phyloP scores from a whole-genome alignment of 2,888 invertebrate species.

The Lordiphosa andalusiaca region DNA sequence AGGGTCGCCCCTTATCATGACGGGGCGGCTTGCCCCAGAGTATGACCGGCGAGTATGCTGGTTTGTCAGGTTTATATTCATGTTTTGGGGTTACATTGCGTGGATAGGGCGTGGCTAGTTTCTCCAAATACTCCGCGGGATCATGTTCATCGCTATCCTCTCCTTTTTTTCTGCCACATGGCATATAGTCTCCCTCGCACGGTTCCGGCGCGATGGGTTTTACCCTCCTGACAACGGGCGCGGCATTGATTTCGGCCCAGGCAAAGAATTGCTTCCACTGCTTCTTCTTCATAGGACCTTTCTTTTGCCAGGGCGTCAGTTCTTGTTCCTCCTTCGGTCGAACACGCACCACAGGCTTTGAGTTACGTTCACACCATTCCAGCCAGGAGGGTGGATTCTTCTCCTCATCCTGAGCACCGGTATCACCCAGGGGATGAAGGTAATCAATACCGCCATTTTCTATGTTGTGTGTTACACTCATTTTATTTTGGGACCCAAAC shows the following conservation, averaged over 20 bases:
- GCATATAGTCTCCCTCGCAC: conserved; percentile 29
- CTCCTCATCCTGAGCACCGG: not conserved
- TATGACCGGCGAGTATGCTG: conserved; percentile 61
- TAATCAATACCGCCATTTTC: no score
- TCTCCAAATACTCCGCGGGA: conserved; percentile 23
- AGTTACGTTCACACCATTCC: conserved; percentile 29
- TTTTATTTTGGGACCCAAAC: no score
- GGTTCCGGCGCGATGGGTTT: conserved; percentile 21
- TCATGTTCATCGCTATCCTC: conserved; percentile 25
- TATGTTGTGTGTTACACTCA: no score
- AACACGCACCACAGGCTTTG: conserved; percentile 12
- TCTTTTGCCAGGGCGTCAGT: conserved; percentile 52
- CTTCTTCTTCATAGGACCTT: conserved; percentile 62
- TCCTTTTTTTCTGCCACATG: conserved; percentile 28
- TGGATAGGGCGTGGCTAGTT: conserved; percentile 45
- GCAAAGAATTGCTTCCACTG: conserved; percentile 60
- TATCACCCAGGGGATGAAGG: not conserved
- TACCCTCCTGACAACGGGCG: conserved; percentile 19
- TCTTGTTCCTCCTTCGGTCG: conserved; percentile 7
- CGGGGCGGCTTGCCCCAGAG: conserved; percentile 49
- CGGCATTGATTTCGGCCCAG: conserved; percentile 57
- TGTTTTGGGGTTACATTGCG: conserved; percentile 56
- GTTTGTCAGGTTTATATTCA: conserved; percentile 3
- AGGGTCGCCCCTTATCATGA: conserved; percentile 67
- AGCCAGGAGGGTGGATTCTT: conserved; percentile 24